Base-by-base conservation (phyloP, 2,113 vertebrate species). In the Misgurnus mizolepis region DNA sequence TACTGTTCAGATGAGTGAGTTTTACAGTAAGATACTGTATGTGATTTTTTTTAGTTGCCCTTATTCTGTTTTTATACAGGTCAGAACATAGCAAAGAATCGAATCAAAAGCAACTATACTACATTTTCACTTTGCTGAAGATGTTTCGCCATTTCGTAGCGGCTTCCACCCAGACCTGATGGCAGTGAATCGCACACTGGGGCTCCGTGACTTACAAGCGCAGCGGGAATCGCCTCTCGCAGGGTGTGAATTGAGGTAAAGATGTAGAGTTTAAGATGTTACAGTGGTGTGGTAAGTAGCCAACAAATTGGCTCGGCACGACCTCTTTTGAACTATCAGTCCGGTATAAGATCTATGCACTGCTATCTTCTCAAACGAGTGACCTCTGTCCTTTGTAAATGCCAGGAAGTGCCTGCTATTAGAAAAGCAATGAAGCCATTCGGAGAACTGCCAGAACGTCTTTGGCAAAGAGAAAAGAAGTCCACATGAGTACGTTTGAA, bases 351-450 rank as follows among this genome's bases (percentile, higher is more conserved):
- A 64, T 39, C 72, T 64, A 45, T 34, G 34, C 58, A 47, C 58
- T 12, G 14, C 43, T 60, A 40, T 74, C 55, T 53, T 53, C 34
- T 74, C 41, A 64, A 64, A 75, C 11, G 8, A 34, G n/a, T 64
- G 72, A 75, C 58, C 12, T 58, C 8, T 58, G 55, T 18, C 15
- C 17, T 62, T 64, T 12, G 14, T 34, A 74, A 75, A 75, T 75
- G 72, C 43, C 72, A 75, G 58, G 72, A 45, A 75, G 18, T 62
- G 18, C 58, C 72, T 2, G 12, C 72, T 64, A 75, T 75, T 45
- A 64, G 72, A 49, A 15, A 47, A 11, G n/a, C 27, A 58, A 27
- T 49, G 43, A 34, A 49, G 22, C 22, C 60, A 49, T 75, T 47
- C 18, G 47, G 18, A 49, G 43, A 12, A 62, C 40, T 12, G 18